phyloP scores from a whole-genome alignment of 2,797 vertebrate species.

The Chaunax sp. region DNA sequence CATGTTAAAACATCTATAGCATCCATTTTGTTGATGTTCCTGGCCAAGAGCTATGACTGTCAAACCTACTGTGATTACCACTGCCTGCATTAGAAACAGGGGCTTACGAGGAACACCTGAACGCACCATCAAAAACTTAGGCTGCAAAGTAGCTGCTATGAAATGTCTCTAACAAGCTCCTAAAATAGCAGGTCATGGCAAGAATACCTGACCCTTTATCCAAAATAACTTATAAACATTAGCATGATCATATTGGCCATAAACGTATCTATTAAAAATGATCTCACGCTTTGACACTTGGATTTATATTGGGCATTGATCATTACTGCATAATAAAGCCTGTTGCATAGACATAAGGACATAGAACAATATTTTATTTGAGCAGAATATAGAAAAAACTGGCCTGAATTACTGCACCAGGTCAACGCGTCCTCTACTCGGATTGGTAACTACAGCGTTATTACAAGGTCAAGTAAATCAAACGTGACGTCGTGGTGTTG shows the following conservation, averaged over 20 bases:
- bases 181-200: no score
- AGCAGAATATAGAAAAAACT: neutral
- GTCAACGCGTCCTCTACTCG: conserved; percentile 1
- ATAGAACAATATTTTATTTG: neutral
- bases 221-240: neutral
- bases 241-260: neutral
- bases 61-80: conserved; percentile 16
- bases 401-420: conserved; percentile 1
- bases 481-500: conserved; percentile 45
- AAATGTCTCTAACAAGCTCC: neutral
- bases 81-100: neutral
- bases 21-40: conserved; percentile 29
- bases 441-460: conserved; percentile 9
- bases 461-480: conserved; percentile 27
- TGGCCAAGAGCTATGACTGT: neutral
- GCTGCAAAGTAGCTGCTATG: conserved; percentile 14
- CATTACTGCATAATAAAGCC: neutral
- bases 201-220: neutral
- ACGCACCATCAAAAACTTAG: conserved; percentile 15
- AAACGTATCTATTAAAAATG: no score
- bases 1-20: conserved; percentile 2
- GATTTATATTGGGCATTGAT: neutral
- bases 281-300: neutral
- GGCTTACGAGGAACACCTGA: conserved; percentile 22
- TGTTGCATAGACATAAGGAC: neutral